Base-by-base conservation (phyloP, 2,888 invertebrate species). In the Nasonovia ribisnigri region DNA sequence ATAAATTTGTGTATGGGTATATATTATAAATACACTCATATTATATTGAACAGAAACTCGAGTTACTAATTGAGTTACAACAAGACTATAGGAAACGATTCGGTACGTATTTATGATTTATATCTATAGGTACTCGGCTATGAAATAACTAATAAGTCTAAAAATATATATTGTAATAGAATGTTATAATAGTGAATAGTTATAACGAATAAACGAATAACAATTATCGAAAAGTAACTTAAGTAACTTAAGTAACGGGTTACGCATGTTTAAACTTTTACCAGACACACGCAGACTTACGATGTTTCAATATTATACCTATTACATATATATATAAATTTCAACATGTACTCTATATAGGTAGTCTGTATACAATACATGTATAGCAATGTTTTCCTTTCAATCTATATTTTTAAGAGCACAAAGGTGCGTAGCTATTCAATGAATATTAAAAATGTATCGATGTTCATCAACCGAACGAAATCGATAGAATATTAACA, bases 401-500 rank as follows among this genome's bases (percentile, higher is more conserved):
- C 1, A 88, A 54, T 24, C 3, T 51, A 1, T 42, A 51, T 54
- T 54, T 77, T 51, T 26, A 88, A 51, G 36, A 42, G 5, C 24
- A 88, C 54, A 88, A 42, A 88, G 26, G 11, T 24, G 10, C 11
- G 10, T 20, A n/a, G 13, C n/a, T 67, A 67, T 77, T 24, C 24
- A n/a, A 24, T 54, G 36, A 54, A 88, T 54, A 42, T 36, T 26
- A 54, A 54, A 54, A 88, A 88, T 36, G 1, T 88, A 11, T 88
- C 36, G 88, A 26, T 51, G 54, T 88, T 54, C 88, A 54, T 88
- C 26, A 88, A 88, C 24, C 42, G 88, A 88, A 88, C 54, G 51
- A 36, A 36, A 26, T 88, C 42, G 4, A 51, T 86, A 86, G 2
- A 86, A 24, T 46, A 87, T 29, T 16, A 4, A 87, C 20, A 46